A percentile compares a stretch with the other conserved stretches of the same genome.
Evolutionary conservation across 2,888 invertebrate genomes (phyloP).

Genomic region (Leucania comma): DNA sequence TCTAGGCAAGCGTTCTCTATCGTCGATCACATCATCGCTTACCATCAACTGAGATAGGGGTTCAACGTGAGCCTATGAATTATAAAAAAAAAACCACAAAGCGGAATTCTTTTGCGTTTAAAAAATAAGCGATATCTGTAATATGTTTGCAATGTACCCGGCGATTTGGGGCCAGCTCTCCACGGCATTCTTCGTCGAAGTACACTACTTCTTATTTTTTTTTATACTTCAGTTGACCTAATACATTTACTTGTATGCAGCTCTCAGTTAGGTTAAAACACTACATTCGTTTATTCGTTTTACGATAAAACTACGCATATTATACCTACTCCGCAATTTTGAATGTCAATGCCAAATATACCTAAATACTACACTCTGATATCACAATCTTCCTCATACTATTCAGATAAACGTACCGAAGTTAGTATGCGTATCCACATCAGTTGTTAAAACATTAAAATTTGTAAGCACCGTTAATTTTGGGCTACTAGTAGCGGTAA

Average conservation of each 20-base stretch:
- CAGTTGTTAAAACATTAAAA: constrained; percentile 22
- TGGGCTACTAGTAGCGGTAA: constrained; percentile 24
- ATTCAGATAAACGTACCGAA: constrained; percentile 7
- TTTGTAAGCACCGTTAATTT: constrained; percentile 41
- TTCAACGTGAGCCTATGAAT: too few species aligned
- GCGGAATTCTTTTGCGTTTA: too few species aligned
- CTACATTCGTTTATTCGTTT: not conserved
- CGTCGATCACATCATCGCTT: too few species aligned
- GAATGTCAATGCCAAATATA: constrained; percentile 38
- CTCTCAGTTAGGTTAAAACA: not conserved
- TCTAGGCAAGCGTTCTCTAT: too few species aligned
- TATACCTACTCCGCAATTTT: not conserved
- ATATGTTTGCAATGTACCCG: too few species aligned
- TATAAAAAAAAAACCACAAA: too few species aligned
- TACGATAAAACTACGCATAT: not conserved
- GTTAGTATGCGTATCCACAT: constrained; percentile 10
- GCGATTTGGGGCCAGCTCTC: not conserved
- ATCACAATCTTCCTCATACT: constrained; percentile 37
- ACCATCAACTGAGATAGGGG: too few species aligned
- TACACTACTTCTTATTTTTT: not conserved
- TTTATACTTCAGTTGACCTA: not conserved
- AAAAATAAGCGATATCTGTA: too few species aligned
- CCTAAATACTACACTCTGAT: constrained; percentile 19
- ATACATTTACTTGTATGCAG: not conserved
- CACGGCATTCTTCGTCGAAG: not conserved